phyloP scores from a whole-genome alignment of 64 coral and sea anemone species.

The Porites australiensis region DNA sequence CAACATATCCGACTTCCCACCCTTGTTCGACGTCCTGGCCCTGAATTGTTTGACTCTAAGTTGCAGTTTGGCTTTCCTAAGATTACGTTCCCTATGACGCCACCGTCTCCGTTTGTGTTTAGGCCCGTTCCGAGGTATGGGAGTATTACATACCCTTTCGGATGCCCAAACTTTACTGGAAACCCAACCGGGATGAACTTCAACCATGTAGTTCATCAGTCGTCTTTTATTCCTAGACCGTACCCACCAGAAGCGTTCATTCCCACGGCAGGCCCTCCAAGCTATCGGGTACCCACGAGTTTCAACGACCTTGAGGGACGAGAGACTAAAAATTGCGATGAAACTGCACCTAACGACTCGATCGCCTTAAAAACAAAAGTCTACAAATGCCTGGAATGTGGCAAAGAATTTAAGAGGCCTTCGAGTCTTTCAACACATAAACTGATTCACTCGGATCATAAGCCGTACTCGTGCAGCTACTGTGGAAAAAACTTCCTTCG shows the following conservation, averaged over 20 bases:
- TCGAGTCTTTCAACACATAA: slow-evolving; percentile 92
- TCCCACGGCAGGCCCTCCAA: background rate
- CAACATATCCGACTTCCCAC: background rate
- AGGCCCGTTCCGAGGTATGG: slow-evolving; percentile 21
- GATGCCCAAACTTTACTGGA: background rate
- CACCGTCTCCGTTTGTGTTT: background rate
- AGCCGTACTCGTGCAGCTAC: slow-evolving; percentile 86
- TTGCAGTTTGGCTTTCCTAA: slow-evolving; percentile 20
- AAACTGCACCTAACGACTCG: background rate
- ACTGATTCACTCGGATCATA: slow-evolving; percentile 93
- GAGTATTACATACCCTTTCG: background rate
- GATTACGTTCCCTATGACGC: background rate
- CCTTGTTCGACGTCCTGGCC: background rate
- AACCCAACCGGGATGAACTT: background rate
- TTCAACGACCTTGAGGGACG: background rate
- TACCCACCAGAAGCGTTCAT: background rate
- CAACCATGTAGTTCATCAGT: background rate
- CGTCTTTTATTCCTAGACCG: slow-evolving; percentile 13
- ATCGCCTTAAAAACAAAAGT: slow-evolving; percentile 47
- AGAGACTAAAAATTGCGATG: background rate
- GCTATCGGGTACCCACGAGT: background rate
- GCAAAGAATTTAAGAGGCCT: slow-evolving; percentile 89
- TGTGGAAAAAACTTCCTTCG: slow-evolving; percentile 92
- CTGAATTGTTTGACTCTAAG: slow-evolving; percentile 5
- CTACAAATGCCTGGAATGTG: slow-evolving; percentile 86